Percentiles rank a stretch among this genome's conserved stretches.
Conservation (phyloP, 1,140 invertebrate genomes). For the Brachionus manjavacas region DNA sequence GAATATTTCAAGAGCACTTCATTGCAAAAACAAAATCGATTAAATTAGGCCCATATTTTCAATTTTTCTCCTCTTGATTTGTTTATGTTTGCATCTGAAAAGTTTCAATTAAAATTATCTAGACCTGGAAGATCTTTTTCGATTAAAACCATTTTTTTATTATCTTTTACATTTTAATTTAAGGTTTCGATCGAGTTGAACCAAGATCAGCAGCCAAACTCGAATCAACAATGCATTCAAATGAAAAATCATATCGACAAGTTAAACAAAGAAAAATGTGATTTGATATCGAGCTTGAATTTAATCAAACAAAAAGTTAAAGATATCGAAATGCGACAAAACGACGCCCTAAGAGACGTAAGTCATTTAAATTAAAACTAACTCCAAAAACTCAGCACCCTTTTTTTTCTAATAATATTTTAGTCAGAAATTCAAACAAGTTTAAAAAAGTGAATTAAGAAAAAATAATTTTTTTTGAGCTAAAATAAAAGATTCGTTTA, state of each 20-base stretch:
- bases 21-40: neutral
- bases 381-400: neutral
- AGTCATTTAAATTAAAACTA: neutral
- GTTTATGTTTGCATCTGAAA: neutral
- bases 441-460: neutral
- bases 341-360: constrained; percentile 22
- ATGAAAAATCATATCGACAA: constrained; percentile 11
- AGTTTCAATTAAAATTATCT: neutral
- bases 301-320: constrained; percentile 27
- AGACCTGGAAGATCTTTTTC: neutral
- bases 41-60: constrained; percentile 23
- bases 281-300: constrained; percentile 27
- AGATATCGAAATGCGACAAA: constrained; percentile 42
- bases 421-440: no score
- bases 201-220: constrained; percentile 21
- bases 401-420: no score
- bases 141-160: neutral
- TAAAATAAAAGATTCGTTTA: neutral
- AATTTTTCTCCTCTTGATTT: neutral
- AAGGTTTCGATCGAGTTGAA: neutral
- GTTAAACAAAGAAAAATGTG: constrained; percentile 42
- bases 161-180: constrained; percentile 1
- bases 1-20: neutral
- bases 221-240: neutral
- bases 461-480: neutral